phyloP scores from a whole-genome alignment of 2,797 vertebrate genomes.

The Xenopus petersii region DNA sequence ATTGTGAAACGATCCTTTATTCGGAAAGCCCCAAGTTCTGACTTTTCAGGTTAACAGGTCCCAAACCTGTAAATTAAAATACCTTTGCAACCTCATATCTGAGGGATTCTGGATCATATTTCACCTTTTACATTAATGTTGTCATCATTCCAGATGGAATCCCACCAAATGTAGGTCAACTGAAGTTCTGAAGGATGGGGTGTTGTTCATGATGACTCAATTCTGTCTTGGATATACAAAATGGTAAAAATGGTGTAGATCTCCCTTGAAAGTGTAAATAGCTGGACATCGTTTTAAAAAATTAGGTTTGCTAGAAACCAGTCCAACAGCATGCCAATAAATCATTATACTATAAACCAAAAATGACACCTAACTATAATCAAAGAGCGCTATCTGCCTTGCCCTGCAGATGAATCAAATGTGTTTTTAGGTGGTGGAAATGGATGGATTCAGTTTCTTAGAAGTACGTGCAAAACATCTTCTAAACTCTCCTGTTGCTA shows the following conservation, averaged over 20 bases:
- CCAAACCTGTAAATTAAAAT: no score
- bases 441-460: constrained; percentile 5
- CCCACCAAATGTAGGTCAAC: no score
- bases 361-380: constrained; percentile 16
- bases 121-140: no score
- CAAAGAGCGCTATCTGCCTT: background rate
- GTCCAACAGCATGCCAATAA: no score
- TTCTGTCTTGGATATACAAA: background rate
- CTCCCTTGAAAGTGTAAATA: background rate
- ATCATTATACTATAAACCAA: background rate
- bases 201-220: no score
- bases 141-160: no score
- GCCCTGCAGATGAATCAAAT: constrained; percentile 18
- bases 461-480: background rate
- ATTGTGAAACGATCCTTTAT: no score
- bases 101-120: no score
- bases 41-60: no score
- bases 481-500: background rate
- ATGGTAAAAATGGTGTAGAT: background rate
- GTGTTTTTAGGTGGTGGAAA: constrained; percentile 20
- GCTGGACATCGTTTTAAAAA: background rate
- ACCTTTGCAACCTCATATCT: no score
- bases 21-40: no score
- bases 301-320: background rate
- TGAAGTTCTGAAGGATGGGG: no score